These are phyloP conservation scores for Galaxea fascicularis DNA, from an alignment of 92 coral and sea anemone genomes.

Conservation along the genomic window DNA sequence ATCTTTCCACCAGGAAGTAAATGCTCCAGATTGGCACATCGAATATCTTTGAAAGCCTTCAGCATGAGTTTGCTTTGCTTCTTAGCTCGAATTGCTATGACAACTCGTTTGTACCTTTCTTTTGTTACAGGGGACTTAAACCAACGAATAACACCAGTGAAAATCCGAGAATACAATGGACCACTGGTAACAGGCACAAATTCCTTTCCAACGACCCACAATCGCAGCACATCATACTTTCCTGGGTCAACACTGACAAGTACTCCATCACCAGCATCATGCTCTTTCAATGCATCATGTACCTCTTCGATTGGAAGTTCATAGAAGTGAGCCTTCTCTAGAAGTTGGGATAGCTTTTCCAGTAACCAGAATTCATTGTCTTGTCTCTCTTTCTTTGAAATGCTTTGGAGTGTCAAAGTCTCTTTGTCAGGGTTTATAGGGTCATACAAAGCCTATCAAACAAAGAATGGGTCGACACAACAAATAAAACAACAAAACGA, in stretches of 20 bases:
- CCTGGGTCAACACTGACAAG: slow-evolving; percentile 86
- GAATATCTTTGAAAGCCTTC: slow-evolving; percentile 85
- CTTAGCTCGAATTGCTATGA: slow-evolving; percentile 82
- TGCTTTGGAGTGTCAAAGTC: slow-evolving; percentile 68
- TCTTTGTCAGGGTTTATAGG: slow-evolving; percentile 95
- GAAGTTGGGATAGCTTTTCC: slow-evolving; percentile 70
- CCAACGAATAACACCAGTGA: slow-evolving; percentile 18
- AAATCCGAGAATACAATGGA: slow-evolving; percentile 49
- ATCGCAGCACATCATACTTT: slow-evolving; percentile 79
- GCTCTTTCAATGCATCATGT: slow-evolving; percentile 77
- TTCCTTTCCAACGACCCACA: slow-evolving; percentile 93
- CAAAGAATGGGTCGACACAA: not conserved
- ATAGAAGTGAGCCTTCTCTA: slow-evolving; percentile 85
- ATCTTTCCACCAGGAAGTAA: slow-evolving; percentile 92
- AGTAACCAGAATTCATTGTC: slow-evolving; percentile 77
- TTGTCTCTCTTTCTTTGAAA: slow-evolving; percentile 68
- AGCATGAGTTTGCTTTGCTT: slow-evolving; percentile 80
- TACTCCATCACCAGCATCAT: slow-evolving; percentile 84
- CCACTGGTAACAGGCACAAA: slow-evolving; percentile 64
- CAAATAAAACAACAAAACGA: not conserved
- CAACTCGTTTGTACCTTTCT: slow-evolving; percentile 89
- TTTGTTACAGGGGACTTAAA: slow-evolving; percentile 29
- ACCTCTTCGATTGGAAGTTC: slow-evolving; percentile 81
- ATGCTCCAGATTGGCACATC: slow-evolving; percentile 85
- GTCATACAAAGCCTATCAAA: slow-evolving; percentile 78